Conservation (phyloP, 1,140 invertebrate genomes). For the Temnothorax nylanderi region DNA sequence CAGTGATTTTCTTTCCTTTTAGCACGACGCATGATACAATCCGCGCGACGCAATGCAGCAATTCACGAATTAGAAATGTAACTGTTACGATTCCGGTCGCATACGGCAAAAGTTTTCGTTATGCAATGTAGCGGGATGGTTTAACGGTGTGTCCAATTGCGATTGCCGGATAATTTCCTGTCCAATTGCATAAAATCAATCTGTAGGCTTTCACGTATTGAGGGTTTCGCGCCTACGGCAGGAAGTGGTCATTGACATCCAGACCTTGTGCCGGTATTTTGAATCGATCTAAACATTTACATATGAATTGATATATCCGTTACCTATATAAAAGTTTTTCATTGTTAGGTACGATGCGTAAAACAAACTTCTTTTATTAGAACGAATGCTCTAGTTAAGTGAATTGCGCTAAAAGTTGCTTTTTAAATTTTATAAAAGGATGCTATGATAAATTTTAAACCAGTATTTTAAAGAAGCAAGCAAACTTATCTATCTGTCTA, state of each 20-base stretch:
- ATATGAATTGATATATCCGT: constrained; percentile 40
- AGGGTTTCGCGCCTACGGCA: constrained; percentile 10
- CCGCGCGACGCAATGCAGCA: neutral
- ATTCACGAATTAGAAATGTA: constrained; percentile 39
- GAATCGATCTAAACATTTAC: constrained; percentile 39
- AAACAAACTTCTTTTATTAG: neutral
- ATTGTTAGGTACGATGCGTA: neutral
- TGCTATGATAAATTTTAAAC: neutral
- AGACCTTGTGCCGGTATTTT: constrained; percentile 43
- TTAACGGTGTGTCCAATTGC: neutral
- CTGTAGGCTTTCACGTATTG: constrained; percentile 33
- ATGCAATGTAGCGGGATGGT: constrained; percentile 21
- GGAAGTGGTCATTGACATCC: constrained; percentile 17
- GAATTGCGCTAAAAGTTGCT: neutral
- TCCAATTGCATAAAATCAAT: constrained; percentile 44
- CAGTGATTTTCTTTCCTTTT: constrained; percentile 41
- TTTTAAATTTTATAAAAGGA: neutral
- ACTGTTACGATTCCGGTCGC: constrained; percentile 45
- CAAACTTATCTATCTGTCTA: neutral
- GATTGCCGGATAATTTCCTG: constrained; percentile 73
- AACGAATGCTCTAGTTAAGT: neutral
- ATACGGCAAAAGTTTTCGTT: constrained; percentile 62
- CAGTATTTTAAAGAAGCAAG: neutral
- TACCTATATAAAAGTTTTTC: neutral
- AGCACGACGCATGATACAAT: neutral